A percentile compares a stretch with the other conserved stretches of the same genome.
phyloP scores from a whole-genome alignment of 1,140 invertebrate genomes.

The Chionoecetes opilio region DNA sequence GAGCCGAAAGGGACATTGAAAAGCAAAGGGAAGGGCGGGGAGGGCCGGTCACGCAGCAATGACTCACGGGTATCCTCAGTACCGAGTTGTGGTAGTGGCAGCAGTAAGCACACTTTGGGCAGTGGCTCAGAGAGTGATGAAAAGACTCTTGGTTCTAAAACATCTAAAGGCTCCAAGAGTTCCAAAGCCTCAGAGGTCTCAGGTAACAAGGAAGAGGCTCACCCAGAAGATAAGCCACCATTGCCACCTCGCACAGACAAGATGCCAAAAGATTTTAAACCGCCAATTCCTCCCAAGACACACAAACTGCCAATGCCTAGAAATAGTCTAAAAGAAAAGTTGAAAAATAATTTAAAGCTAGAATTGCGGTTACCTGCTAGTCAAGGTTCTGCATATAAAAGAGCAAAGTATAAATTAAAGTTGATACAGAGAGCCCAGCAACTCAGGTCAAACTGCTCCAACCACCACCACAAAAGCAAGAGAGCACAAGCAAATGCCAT shows the following conservation, averaged over 20 bases:
- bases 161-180: conserved; percentile 75
- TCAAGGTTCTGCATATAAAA: conserved; percentile 80
- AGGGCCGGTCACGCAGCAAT: conserved; percentile 80
- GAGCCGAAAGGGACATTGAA: conserved; percentile 65
- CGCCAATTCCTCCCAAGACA: conserved; percentile 80
- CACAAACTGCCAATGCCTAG: conserved; percentile 81
- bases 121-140: conserved; percentile 81
- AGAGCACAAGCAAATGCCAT: conserved; percentile 82
- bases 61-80: conserved; percentile 80
- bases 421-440: conserved; percentile 80
- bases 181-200: conserved; percentile 71
- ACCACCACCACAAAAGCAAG: conserved; percentile 77
- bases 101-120: conserved; percentile 76
- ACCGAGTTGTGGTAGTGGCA: conserved; percentile 78
- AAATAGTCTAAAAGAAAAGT: conserved; percentile 82
- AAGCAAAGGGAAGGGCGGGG: conserved; percentile 59
- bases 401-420: conserved; percentile 80
- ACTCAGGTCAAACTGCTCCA: conserved; percentile 58
- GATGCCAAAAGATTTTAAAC: conserved; percentile 81
- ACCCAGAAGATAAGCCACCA: conserved; percentile 79
- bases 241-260: conserved; percentile 81
- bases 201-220: conserved; percentile 65
- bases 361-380: conserved; percentile 81
- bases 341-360: conserved; percentile 82
- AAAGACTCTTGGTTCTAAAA: conserved; percentile 72